Base-by-base conservation (phyloP, 2,888 invertebrate species). In the Drosophila cracens region DNA sequence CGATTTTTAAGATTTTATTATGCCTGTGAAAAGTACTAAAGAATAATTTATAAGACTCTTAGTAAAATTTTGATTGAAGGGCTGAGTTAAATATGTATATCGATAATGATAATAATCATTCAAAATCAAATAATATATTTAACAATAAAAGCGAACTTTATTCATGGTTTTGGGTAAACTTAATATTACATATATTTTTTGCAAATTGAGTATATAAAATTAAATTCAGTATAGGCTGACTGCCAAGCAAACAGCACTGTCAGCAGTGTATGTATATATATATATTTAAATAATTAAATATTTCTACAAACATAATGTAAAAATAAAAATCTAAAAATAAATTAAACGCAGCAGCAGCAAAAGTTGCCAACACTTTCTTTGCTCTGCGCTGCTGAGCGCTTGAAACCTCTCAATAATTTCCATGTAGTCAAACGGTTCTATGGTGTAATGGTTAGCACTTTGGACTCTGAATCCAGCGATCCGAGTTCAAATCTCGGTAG, bases 401-500 rank as follows among this genome's bases (percentile, higher is more conserved):
- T 51, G 8, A 68, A 68, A n/a, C 1, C n/a, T 11, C 7, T n/a
- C 49, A 43, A 57, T 43, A 43, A 40, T 6, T 25, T 40, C 1
- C 0, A 1, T 0, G 1, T 0, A 1, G 5, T 10, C 68, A 68
- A 51, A 29, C 34, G 92, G 92, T 92, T 92, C 92, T 91, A 92
- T 92, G 92, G 92, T 92, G 92, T 92, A 92, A 92, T 91, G 92
- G 92, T 91, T 91, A 92, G 92, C 92, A 92, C 92, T 92, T 90
- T 92, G 92, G 92, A 92, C 92, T 92, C 91, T 92, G 92, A 92
- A 92, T 92, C 93, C 93, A 93, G 92, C 93, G 92, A 93, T 92
- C 93, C 92, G 92, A 93, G 93, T 93, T 93, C 93, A 92, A 93
- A 92, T 93, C 93, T 93, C 92, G 93, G 93, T 93, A 92, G 93